A percentile compares a stretch with the other conserved stretches of the same genome.
Evolutionary conservation across 2,797 vertebrate genomes (phyloP).

Genomic region (Pangasius mekongensis): DNA sequence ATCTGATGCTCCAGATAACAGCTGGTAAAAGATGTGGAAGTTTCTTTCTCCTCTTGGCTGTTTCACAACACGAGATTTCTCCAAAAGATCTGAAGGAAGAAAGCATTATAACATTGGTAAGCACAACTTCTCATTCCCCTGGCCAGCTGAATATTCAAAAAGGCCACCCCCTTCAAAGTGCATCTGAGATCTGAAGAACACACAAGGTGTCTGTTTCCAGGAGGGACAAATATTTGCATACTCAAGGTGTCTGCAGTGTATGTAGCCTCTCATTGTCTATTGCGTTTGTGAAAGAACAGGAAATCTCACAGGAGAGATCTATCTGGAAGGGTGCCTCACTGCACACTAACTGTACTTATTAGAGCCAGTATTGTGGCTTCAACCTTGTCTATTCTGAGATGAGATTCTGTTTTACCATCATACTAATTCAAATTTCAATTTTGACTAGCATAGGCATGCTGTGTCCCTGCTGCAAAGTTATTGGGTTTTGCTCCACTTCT

Average conservation of each 20-base stretch:
- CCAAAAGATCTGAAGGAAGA: slow-evolving; percentile 86
- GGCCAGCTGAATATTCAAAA: slow-evolving; percentile 5
- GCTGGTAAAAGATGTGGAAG: slow-evolving; percentile 98
- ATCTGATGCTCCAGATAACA: slow-evolving; percentile 92
- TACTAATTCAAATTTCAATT: neutral
- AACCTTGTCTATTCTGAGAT: neutral
- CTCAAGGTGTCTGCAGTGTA: slow-evolving; percentile 52
- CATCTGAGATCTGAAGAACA: slow-evolving; percentile 21
- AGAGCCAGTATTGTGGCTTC: neutral
- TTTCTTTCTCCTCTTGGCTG: slow-evolving; percentile 97
- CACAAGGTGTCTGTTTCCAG: slow-evolving; percentile 32
- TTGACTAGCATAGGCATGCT: neutral
- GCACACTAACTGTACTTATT: slow-evolving; percentile 3
- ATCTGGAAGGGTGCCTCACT: slow-evolving; percentile 17
- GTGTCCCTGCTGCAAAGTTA: neutral
- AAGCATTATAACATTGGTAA: neutral
- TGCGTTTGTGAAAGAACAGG: slow-evolving; percentile 53
- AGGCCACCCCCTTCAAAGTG: neutral
- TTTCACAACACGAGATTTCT: slow-evolving; percentile 98
- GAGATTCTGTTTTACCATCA: neutral
- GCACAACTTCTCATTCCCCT: neutral
- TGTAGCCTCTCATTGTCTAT: slow-evolving; percentile 53
- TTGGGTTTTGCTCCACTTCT: neutral
- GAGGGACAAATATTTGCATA: slow-evolving; percentile 50
- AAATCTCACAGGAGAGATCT: slow-evolving; percentile 53